Evolutionary conservation across 2,797 vertebrate species (phyloP), one percentile per base, ranked within the genome.

Genomic region (Pseudochaenichthys georgianus): DNA sequence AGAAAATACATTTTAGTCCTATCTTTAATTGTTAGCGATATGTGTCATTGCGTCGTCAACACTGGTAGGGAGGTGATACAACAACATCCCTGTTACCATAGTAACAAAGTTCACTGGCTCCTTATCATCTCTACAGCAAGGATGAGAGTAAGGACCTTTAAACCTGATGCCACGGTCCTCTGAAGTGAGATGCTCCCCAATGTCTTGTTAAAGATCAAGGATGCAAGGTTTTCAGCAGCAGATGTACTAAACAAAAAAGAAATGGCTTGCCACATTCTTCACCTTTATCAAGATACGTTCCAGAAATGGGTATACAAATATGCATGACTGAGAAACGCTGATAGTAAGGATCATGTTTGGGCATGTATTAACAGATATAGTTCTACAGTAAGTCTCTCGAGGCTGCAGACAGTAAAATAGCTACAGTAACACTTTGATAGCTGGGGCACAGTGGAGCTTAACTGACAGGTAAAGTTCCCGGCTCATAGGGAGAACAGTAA

Each of bases 401-500:
- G 15, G 13, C 19, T 0, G 3, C 0, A 52, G 60, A 38, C 8
- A 3, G 65, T 45, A n/a, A 58, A 47, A 28, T 3, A 55, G 45
- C 47, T 52, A 12, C 55, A 54, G 54, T 50, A 69, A 43, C 21
- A 48, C 47, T 60, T 62, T 66, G 53, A 73, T 17, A 42, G 64
- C n/a, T 2, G 3, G 57, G 23, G 68, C 48, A 48, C 58, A 78
- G 31, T 59, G 48, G 60, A 61, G 64, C 31, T 73, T 53, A 62
- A 9, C 59, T 67, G 38, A 34, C 65, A 86, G 77, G 74, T 82
- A 28, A 80, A 58, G 62, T 47, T 74, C 16, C n/a, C 1, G 64
- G 38, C 74, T 64, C 52, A 5, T 57, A 53, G 85, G 75, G 68
- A 80, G 74, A 17, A 64, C 68, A 73, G 78, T 83, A 88, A 93